Conservation (phyloP, 2,888 invertebrate genomes). For the Plemyria rubiginata region DNA sequence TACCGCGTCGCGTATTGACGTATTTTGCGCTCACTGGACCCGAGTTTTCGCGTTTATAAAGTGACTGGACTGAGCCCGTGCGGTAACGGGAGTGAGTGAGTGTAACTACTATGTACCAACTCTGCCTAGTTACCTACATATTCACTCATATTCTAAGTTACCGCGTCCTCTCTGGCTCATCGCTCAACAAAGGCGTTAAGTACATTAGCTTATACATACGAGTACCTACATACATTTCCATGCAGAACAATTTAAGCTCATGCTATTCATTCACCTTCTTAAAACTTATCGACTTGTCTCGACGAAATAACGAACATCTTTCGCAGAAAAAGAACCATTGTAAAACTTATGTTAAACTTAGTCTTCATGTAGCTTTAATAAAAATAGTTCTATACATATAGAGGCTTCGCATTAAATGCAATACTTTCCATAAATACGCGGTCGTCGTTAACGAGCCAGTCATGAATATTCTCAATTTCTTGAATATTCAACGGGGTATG, state of each 20-base stretch:
- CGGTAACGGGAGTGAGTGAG: not conserved
- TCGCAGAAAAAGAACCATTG: not conserved
- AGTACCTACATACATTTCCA: no score
- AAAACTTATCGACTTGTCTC: no score
- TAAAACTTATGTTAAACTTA: not conserved
- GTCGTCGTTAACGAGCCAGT: conserved; percentile 71
- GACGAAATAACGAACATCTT: no score
- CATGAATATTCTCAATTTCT: conserved; percentile 72
- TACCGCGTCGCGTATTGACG: conserved; percentile 27
- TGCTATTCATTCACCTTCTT: no score
- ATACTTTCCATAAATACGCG: conserved; percentile 68
- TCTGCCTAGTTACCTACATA: no score
- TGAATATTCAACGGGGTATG: conserved; percentile 78
- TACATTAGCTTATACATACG: no score
- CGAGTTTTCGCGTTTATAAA: conserved; percentile 29
- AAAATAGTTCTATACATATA: conserved; percentile 10
- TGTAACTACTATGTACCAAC: no score
- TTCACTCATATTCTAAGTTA: no score
- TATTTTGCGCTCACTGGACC: conserved; percentile 18
- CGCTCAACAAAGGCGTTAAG: no score
- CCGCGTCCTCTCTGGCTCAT: no score
- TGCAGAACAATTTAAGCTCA: no score
- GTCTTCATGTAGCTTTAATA: conserved; percentile 3
- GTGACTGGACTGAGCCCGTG: conserved; percentile 1
- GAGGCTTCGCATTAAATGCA: conserved; percentile 43